A percentile compares a stretch with the other conserved stretches of the same genome.
These are phyloP conservation scores for Mugil cephalus DNA, from an alignment of 2,113 vertebrate genomes.

Conservation along the genomic window DNA sequence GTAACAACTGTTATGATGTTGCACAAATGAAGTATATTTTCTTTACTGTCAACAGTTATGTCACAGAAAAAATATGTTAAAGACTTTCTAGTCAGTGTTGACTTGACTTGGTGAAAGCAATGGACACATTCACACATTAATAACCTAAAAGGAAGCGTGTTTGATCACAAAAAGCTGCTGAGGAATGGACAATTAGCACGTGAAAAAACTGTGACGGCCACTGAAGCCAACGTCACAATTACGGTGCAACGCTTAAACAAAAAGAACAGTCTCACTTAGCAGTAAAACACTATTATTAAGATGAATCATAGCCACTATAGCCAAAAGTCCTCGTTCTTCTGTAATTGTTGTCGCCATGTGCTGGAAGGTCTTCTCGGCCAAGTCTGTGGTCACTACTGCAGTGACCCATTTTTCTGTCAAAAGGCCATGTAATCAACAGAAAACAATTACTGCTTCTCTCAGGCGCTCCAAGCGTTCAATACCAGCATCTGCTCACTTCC, in stretches of 20 bases:
- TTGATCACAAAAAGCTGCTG: no score
- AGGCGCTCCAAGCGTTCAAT: constrained; percentile 64
- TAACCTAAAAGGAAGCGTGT: neutral
- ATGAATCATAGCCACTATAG: neutral
- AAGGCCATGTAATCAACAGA: constrained; percentile 72
- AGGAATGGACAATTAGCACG: neutral
- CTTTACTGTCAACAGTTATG: neutral
- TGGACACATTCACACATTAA: neutral
- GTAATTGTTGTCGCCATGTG: neutral
- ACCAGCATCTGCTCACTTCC: constrained; percentile 69
- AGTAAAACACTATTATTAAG: neutral
- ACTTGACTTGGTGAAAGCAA: neutral
- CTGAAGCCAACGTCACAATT: neutral
- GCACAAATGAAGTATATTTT: no score
- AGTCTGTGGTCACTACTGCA: constrained; percentile 42
- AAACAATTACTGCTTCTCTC: constrained; percentile 74
- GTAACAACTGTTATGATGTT: no score
- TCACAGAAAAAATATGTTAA: neutral
- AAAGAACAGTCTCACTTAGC: neutral
- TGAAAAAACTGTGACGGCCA: neutral
- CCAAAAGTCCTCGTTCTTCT: neutral
- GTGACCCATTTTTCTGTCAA: constrained; percentile 65
- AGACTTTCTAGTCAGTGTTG: neutral
- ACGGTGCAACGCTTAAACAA: neutral
- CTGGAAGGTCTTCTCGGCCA: constrained; percentile 18